Percentiles rank a stretch among this genome's conserved stretches.
Conservation (phyloP, 23 tunicate genomes). For the Corella eumyota region DNA sequence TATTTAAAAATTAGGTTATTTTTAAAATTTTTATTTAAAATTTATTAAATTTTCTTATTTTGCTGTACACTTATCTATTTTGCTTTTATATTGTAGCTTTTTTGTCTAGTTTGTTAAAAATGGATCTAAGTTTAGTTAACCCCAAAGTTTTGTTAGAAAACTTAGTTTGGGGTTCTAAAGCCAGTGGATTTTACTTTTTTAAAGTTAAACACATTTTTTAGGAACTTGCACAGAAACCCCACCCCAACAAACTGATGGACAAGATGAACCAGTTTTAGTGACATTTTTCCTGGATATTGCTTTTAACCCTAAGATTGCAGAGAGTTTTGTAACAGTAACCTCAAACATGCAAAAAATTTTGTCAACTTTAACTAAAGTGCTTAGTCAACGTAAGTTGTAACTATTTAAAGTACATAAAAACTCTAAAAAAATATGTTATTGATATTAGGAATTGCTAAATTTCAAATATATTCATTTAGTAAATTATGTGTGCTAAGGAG, state of each 20-base stretch:
- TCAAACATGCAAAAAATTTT: conserved; percentile 70
- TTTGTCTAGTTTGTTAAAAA: background rate
- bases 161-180: no score
- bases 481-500: no score
- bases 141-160: no score
- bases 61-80: no score
- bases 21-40: background rate
- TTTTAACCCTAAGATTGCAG: conserved; percentile 53
- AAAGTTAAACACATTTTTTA: no score
- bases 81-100: no score
- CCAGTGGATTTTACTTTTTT: no score
- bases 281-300: conserved; percentile 69
- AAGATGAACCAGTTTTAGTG: conserved; percentile 69
- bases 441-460: conserved; percentile 6
- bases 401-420: no score
- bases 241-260: conserved; percentile 60
- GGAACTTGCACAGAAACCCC: conserved; percentile 90
- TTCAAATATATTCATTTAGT: no score
- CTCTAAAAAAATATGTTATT: background rate
- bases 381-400: conserved; percentile 42
- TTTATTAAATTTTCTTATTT: no score
- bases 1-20: background rate
- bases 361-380: conserved; percentile 38
- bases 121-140: background rate
- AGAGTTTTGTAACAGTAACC: conserved; percentile 35